phyloP scores from a whole-genome alignment of 2,113 vertebrate genomes.

The Zootoca vivipara region DNA sequence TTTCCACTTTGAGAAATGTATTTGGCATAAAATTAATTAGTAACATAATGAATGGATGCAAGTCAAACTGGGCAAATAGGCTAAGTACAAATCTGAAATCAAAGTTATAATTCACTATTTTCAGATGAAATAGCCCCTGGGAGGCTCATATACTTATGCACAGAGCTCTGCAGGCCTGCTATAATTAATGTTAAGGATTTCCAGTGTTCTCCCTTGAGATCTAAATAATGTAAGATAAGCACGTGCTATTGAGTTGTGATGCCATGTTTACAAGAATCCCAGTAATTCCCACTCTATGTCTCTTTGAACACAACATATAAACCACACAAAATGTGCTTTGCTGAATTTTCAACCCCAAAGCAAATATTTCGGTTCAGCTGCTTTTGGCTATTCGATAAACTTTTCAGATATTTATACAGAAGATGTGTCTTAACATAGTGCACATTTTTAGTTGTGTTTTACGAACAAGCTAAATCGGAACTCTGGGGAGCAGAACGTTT shows the following conservation, averaged over 20 bases:
- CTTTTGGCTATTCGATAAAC: background rate
- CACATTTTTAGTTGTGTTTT: background rate
- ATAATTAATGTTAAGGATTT: background rate
- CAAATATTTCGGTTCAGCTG: background rate
- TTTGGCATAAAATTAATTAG: no score
- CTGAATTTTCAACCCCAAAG: no score
- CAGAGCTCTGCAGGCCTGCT: background rate
- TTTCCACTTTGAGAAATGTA: background rate
- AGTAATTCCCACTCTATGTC: no score
- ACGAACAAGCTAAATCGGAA: background rate
- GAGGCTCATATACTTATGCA: background rate
- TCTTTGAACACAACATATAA: no score
- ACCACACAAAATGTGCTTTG: no score
- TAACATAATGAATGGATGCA: background rate
- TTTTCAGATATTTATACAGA: background rate
- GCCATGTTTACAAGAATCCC: no score
- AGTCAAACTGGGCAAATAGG: background rate
- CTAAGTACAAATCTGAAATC: background rate
- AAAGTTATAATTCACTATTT: background rate
- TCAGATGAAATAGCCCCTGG: background rate
- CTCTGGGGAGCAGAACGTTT: no score
- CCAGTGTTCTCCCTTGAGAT: background rate
- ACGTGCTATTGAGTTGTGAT: background rate
- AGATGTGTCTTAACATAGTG: background rate
- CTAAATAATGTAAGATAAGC: background rate